Base-by-base conservation (phyloP, 2,113 vertebrate genomes). In the Chionodraco myersi region DNA sequence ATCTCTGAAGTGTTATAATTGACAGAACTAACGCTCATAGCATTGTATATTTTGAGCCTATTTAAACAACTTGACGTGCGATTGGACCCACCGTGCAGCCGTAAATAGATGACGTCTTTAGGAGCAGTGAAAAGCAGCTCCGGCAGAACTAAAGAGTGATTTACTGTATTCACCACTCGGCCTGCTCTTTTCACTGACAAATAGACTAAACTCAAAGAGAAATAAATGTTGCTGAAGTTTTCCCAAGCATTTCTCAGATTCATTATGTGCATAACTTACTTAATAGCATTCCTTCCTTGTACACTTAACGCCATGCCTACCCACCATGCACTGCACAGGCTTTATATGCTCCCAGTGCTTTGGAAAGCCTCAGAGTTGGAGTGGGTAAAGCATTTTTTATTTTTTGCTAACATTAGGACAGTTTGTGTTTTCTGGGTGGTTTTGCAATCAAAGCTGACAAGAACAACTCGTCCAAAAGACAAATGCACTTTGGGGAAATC, bases 201-300 rank as follows among this genome's bases (percentile, higher is more conserved):
- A 87, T 67, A 69, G 77, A 69, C 77, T 80, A 87, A 89, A 92
- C 81, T 86, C 78, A 89, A 88, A 86, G 90, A 91, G 84, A 86
- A 90, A 84, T 88, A 93, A 90, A 91, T 80, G 82, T 90, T 83
- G 79, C 86, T 85, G 84, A 87, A 88, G 86, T 92, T 93, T 94
- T 95, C 94, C 91, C 91, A 93, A 91, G 90, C 87, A 90, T 92
- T 91, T 84, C 91, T 92, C 86, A 89, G 88, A 92, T 92, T 94
- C 88, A 93, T 92, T 94, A 91, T 94, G 92, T 93, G 88, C 92
- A 94, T 94, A 94, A 94, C 92, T 93, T 92, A 92, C 88, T 91
- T 93, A 92, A 94, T 93, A 89, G 91, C 92, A 94, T 94, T 93
- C 93, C 89, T 92, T 88, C 81, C 76, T 65, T 86, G 80, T 88